phyloP scores from a whole-genome alignment of 1,140 invertebrate genomes.

The Drosophila nigrodunni region DNA sequence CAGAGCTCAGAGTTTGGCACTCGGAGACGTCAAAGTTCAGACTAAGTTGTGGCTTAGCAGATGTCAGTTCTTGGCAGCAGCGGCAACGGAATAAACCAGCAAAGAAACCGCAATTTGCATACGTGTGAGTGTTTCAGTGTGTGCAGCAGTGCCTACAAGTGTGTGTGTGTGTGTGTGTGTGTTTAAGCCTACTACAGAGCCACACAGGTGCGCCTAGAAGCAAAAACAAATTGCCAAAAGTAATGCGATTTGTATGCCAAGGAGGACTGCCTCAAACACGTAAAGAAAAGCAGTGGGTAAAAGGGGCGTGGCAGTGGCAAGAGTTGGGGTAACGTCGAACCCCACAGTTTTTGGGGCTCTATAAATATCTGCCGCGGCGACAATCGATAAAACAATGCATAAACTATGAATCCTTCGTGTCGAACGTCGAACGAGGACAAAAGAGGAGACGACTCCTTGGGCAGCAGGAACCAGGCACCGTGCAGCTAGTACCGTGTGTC shows the following conservation, averaged over 20 bases:
- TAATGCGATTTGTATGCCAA: constrained; percentile 62
- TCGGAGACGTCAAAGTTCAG: constrained; percentile 66
- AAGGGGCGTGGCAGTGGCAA: not conserved
- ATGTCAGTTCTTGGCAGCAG: constrained; percentile 51
- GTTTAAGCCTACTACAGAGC: constrained; percentile 7
- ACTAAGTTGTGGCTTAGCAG: constrained; percentile 72
- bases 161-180: constrained; percentile 20
- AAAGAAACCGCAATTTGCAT: constrained; percentile 24
- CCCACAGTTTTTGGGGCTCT: not conserved
- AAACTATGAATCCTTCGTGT: constrained; percentile 76
- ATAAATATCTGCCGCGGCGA: constrained; percentile 42
- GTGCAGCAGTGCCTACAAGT: not conserved
- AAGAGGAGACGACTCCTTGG: constrained; percentile 22
- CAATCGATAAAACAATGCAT: constrained; percentile 82
- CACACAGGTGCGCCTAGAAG: constrained; percentile 42
- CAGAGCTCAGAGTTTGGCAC: constrained; percentile 8
- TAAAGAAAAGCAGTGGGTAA: constrained; percentile 23
- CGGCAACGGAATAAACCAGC: constrained; percentile 62
- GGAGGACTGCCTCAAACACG: constrained; percentile 54
- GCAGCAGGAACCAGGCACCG: constrained; percentile 29
- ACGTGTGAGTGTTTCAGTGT: constrained; percentile 1
- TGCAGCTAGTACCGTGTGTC: not conserved
- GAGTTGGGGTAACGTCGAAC: not conserved
- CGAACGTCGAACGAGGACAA: constrained; percentile 38
- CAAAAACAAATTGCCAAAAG: constrained; percentile 55